A percentile compares a stretch with the other conserved stretches of the same genome.
Evolutionary conservation across 2,797 vertebrate species (phyloP).

Genomic region (Arrhamphus sclerolepis): DNA sequence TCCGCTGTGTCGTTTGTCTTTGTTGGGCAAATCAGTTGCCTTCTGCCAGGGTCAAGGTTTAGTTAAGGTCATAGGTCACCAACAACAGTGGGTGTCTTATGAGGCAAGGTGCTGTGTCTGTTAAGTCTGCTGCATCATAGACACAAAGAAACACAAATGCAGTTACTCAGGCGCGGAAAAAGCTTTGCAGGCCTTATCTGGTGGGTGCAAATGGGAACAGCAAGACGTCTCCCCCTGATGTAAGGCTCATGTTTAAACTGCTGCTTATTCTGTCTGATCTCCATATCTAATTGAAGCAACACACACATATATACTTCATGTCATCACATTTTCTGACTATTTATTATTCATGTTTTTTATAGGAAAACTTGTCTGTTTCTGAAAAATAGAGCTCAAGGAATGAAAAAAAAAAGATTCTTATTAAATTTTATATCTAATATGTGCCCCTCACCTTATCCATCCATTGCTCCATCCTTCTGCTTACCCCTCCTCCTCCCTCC

Average conservation of each 20-base stretch:
- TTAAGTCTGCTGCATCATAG: conserved; percentile 59
- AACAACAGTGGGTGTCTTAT: conserved; percentile 65
- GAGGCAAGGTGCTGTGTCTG: conserved; percentile 68
- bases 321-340: conserved; percentile 20
- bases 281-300: conserved; percentile 80
- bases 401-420: conserved; percentile 4
- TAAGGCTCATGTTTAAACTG: conserved; percentile 70
- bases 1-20: conserved; percentile 58
- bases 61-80: conserved; percentile 77
- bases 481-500: conserved; percentile 30
- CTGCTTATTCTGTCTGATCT: conserved; percentile 81
- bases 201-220: conserved; percentile 60
- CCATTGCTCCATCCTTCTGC: conserved; percentile 23
- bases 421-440: no score
- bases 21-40: conserved; percentile 67
- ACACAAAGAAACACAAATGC: conserved; percentile 50
- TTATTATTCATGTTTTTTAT: conserved; percentile 5
- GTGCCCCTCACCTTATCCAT: conserved; percentile 12
- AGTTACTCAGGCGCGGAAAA: conserved; percentile 28
- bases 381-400: conserved; percentile 1
- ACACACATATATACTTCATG: background rate
- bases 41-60: conserved; percentile 82
- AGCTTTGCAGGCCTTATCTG: conserved; percentile 65
- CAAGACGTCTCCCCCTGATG: conserved; percentile 62
- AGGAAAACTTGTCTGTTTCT: conserved; percentile 6